Evolutionary conservation across 2,113 vertebrate genomes (phyloP).

Genomic region (Cephalopterus ornatus): DNA sequence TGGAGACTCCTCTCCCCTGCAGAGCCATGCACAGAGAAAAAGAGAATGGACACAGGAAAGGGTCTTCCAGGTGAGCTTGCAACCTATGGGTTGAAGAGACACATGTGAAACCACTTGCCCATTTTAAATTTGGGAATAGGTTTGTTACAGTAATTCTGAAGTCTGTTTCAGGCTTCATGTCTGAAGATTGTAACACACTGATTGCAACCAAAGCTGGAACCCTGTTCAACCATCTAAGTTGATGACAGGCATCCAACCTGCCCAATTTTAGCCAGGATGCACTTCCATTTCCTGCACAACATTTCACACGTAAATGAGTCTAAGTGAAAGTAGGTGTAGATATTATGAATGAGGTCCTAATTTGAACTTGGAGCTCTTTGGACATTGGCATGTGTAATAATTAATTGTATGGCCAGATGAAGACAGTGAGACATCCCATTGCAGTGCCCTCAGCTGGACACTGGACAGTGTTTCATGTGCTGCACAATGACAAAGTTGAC

Average conservation of each 20-base stretch:
- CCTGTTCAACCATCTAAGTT: neutral
- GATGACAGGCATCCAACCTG: neutral
- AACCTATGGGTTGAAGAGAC: neutral
- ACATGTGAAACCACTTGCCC: neutral
- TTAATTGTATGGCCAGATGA: neutral
- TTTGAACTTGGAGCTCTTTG: neutral
- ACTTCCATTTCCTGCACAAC: neutral
- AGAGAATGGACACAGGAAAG: rapidly evolving
- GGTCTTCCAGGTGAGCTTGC: neutral
- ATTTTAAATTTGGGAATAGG: neutral
- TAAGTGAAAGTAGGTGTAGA: neutral
- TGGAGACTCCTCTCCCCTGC: neutral
- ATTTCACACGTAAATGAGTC: neutral
- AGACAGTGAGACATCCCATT: neutral
- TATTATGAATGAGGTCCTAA: rapidly evolving
- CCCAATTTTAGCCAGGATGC: neutral
- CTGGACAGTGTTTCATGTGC: neutral
- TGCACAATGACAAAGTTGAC: neutral
- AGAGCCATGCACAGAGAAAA: rapidly evolving
- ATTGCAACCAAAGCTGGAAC: neutral
- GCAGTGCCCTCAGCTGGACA: neutral
- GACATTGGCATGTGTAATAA: neutral
- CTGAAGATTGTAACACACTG: neutral
- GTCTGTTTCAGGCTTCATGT: neutral
- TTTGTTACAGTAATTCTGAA: neutral